Percentiles rank a stretch among this genome's conserved stretches.
phyloP scores from a whole-genome alignment of 2,888 invertebrate genomes.

The Smittia aterrima region DNA sequence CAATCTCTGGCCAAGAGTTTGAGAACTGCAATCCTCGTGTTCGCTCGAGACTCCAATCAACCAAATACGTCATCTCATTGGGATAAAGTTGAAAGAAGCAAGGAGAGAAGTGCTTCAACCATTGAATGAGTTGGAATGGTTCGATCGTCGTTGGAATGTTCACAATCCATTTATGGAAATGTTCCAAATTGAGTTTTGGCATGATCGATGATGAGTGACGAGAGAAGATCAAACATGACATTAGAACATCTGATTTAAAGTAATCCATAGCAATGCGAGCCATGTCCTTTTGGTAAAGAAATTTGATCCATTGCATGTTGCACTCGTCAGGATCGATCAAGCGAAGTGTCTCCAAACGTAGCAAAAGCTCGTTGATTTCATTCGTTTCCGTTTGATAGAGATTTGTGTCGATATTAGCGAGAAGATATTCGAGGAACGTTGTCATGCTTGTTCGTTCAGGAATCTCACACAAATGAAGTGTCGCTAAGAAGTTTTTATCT shows the following conservation, averaged over 20 bases:
- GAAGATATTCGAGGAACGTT: constrained; percentile 48
- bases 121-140: constrained; percentile 51
- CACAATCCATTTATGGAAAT: constrained; percentile 48
- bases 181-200: constrained; percentile 48
- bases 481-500: constrained; percentile 49
- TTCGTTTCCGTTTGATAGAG: constrained; percentile 46
- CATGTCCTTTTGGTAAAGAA: constrained; percentile 51
- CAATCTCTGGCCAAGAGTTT: constrained; percentile 53
- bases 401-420: constrained; percentile 48
- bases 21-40: constrained; percentile 51
- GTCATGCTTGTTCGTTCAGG: constrained; percentile 48
- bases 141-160: constrained; percentile 50
- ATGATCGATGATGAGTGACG: constrained; percentile 51
- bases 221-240: constrained; percentile 52
- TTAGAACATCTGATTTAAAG: constrained; percentile 50
- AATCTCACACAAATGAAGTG: constrained; percentile 49
- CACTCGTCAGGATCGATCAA: constrained; percentile 53
- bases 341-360: constrained; percentile 51
- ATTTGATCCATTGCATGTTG: constrained; percentile 53
- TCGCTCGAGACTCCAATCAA: constrained; percentile 52
- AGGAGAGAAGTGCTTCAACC: constrained; percentile 52
- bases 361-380: constrained; percentile 51
- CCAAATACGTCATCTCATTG: constrained; percentile 49
- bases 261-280: constrained; percentile 48
- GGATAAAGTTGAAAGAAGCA: constrained; percentile 51